Percentiles rank a stretch among this genome's conserved stretches.
Conservation (phyloP, 1,140 invertebrate genomes). For the Heliconius congener region DNA sequence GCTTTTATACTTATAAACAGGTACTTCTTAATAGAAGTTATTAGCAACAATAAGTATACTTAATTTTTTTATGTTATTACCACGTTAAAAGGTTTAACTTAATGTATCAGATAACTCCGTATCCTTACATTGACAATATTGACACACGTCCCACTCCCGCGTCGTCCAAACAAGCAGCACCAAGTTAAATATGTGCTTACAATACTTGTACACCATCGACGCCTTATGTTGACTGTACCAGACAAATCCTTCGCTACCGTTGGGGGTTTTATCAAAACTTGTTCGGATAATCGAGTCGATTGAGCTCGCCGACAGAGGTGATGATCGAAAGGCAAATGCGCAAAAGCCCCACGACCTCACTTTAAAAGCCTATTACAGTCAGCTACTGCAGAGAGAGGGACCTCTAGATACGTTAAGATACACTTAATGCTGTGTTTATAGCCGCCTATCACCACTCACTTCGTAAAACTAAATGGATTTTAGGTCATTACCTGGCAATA, state of each 20-base stretch:
- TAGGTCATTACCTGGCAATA: constrained; percentile 37
- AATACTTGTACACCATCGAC: constrained; percentile 50
- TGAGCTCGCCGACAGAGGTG: constrained; percentile 73
- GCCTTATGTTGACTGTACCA: constrained; percentile 66
- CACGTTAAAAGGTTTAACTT: constrained; percentile 24
- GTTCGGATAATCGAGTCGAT: constrained; percentile 67
- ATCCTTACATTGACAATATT: constrained; percentile 45
- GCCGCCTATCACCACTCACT: constrained; percentile 33
- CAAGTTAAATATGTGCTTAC: constrained; percentile 65
- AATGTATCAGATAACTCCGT: constrained; percentile 32
- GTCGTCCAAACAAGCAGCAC: constrained; percentile 45
- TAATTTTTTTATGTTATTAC: constrained; percentile 4
- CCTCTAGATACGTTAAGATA: constrained; percentile 45
- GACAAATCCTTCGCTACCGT: constrained; percentile 77
- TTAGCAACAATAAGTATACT: not conserved
- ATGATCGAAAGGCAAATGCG: constrained; percentile 63
- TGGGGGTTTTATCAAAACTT: constrained; percentile 60
- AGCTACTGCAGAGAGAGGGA: constrained; percentile 38
- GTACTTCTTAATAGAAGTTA: not conserved
- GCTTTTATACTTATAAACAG: not conserved
- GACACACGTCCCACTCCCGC: constrained; percentile 41
- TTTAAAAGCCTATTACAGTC: constrained; percentile 57
- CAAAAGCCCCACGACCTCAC: constrained; percentile 49
- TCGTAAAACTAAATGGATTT: constrained; percentile 27
- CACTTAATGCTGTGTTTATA: constrained; percentile 42